Percentiles rank a stretch among this genome's conserved stretches.
Conservation (phyloP, 2,888 invertebrate species). For the Agapostemon virescens region DNA sequence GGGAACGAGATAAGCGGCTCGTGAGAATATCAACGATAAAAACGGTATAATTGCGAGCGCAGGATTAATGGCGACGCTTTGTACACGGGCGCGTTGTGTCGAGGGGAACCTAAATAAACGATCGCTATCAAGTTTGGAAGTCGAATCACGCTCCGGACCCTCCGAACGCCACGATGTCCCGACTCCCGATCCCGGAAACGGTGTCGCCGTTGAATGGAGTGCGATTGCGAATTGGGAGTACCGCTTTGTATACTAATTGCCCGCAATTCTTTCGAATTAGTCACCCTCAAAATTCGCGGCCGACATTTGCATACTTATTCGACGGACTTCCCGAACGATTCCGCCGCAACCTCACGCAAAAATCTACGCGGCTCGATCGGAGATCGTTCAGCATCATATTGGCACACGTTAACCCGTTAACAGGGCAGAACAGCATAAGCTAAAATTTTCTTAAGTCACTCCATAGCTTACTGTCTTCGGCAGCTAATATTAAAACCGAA, state of each 20-base stretch:
- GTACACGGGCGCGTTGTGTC: slow-evolving; percentile 57
- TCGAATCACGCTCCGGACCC: slow-evolving; percentile 58
- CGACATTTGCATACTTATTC: neutral
- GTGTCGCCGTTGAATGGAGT: slow-evolving; percentile 34
- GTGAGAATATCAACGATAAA: neutral
- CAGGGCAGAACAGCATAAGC: neutral
- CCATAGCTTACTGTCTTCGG: too few relatives aligned
- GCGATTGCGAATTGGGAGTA: slow-evolving; percentile 45
- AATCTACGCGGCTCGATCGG: neutral
- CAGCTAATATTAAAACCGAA: too few relatives aligned
- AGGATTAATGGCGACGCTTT: slow-evolving; percentile 32
- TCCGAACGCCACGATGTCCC: slow-evolving; percentile 50
- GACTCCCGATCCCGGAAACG: slow-evolving; percentile 57
- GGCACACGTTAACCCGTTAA: neutral
- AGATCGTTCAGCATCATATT: neutral
- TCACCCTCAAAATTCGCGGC: neutral
- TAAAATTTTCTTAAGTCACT: neutral
- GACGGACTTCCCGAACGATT: neutral
- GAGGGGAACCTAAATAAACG: slow-evolving; percentile 54
- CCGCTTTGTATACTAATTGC: slow-evolving; percentile 30
- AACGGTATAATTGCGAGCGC: neutral
- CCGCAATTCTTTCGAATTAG: slow-evolving; percentile 43
- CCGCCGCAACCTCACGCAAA: neutral
- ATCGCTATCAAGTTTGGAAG: slow-evolving; percentile 50
- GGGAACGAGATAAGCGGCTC: neutral